Evolutionary conservation across 2,888 invertebrate genomes (phyloP).

Genomic region (Dynastes maya): DNA sequence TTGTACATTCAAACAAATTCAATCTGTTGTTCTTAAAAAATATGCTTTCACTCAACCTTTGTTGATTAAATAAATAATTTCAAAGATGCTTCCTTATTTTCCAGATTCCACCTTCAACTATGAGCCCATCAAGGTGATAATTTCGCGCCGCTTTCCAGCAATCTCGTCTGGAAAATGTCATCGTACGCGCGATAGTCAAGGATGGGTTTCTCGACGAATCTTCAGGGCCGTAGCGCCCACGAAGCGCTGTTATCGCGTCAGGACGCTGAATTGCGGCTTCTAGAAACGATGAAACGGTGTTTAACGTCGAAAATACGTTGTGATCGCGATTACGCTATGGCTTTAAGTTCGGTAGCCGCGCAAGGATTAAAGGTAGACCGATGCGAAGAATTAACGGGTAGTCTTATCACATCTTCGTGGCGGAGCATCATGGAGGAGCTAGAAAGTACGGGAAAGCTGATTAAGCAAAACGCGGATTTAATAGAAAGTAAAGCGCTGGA

Average conservation of each 20-base stretch:
- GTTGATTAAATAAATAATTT: too few relatives aligned
- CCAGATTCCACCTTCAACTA: constrained; percentile 16
- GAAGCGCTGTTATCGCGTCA: constrained; percentile 92
- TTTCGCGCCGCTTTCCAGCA: not conserved
- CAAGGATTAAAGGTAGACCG: constrained; percentile 90
- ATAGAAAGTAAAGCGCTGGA: constrained; percentile 88
- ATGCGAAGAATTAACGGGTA: constrained; percentile 81
- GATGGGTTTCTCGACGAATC: constrained; percentile 90
- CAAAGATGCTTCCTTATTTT: not conserved
- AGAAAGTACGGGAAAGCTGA: constrained; percentile 86
- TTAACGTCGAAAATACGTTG: constrained; percentile 90
- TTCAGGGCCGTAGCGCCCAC: constrained; percentile 91
- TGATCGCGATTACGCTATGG: constrained; percentile 92
- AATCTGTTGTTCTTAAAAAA: too few relatives aligned
- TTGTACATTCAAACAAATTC: too few relatives aligned
- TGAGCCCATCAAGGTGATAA: constrained; percentile 27
- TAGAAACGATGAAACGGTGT: constrained; percentile 93
- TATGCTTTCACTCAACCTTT: too few relatives aligned
- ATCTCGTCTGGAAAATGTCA: constrained; percentile 10
- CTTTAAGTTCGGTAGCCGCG: constrained; percentile 84
- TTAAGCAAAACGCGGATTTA: constrained; percentile 89
- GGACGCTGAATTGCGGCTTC: constrained; percentile 92
- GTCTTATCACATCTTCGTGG: constrained; percentile 83
- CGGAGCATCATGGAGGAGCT: constrained; percentile 90
- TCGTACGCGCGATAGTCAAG: not conserved